Conservation (phyloP, 1,140 invertebrate species). For the Lasaia peninsularis region DNA sequence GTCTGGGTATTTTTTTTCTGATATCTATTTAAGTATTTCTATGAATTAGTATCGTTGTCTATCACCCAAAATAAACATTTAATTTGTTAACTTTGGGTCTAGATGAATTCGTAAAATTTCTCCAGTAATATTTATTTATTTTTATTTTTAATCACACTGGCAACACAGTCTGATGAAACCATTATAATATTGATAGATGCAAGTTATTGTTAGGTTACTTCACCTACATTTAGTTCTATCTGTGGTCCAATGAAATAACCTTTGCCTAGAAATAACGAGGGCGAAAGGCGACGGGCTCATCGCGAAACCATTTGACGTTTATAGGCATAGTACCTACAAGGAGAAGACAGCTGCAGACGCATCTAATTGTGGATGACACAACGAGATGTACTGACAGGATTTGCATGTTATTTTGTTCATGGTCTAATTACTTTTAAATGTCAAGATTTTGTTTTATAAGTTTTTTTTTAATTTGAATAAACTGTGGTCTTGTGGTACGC, state of each 20-base stretch:
- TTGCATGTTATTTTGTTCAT: constrained; percentile 20
- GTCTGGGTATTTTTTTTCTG: too few species aligned
- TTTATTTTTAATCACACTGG: neutral
- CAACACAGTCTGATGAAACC: too few species aligned
- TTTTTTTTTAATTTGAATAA: too few species aligned
- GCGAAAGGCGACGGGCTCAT: constrained; percentile 27
- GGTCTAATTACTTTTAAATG: constrained; percentile 12
- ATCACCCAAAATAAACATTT: too few species aligned
- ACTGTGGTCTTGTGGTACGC: too few species aligned
- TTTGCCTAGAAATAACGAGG: constrained; percentile 36
- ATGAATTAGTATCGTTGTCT: too few species aligned
- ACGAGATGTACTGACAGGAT: constrained; percentile 9
- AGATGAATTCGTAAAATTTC: too few species aligned
- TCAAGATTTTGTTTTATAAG: neutral
- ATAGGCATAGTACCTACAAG: constrained; percentile 15
- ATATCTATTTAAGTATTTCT: too few species aligned
- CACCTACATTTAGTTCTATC: constrained; percentile 9
- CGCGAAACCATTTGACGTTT: constrained; percentile 16
- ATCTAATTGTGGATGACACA: constrained; percentile 19
- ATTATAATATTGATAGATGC: too few species aligned
- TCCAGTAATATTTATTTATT: neutral
- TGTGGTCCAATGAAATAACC: constrained; percentile 19
- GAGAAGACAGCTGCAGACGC: constrained; percentile 12
- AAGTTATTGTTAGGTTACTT: neutral
- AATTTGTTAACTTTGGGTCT: too few species aligned